phyloP scores from a whole-genome alignment of 2,113 vertebrate genomes.

The Eudorcas thomsonii region DNA sequence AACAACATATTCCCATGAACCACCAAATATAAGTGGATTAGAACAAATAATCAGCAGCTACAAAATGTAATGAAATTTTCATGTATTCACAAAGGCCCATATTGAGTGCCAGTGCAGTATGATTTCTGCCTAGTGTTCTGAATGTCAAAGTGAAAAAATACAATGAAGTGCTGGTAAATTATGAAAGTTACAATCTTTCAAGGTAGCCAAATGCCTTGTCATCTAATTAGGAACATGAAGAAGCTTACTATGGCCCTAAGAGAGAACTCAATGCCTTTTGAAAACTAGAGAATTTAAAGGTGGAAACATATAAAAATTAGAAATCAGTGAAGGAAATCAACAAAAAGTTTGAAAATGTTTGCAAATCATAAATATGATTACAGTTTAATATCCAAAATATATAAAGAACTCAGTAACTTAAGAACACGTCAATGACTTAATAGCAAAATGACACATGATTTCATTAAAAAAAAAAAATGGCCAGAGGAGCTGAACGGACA shows the following conservation, averaged over 20 bases:
- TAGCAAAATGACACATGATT: not conserved
- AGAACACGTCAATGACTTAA: not conserved
- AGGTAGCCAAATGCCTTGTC: slow-evolving; percentile 41
- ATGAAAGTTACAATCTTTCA: not conserved
- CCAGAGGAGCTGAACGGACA: not conserved
- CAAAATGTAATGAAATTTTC: not conserved
- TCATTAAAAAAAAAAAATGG: not conserved
- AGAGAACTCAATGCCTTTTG: not conserved
- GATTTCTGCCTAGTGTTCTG: not conserved
- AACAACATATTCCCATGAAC: not conserved
- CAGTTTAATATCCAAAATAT: slow-evolving; percentile 2
- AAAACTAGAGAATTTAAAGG: not conserved
- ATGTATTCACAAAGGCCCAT: not conserved
- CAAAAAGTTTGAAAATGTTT: not conserved
- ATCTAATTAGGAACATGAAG: slow-evolving; percentile 40
- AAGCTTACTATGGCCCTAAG: not conserved
- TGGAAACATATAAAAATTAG: not conserved
- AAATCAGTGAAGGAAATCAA: not conserved
- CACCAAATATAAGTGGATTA: not conserved
- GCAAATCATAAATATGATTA: not conserved
- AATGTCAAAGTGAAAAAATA: slow-evolving; percentile 20
- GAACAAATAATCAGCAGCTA: not conserved
- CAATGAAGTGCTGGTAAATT: not conserved
- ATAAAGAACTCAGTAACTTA: not conserved
- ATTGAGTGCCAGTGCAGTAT: not conserved